These are phyloP conservation scores for Coreoperca whiteheadi DNA, from an alignment of 2,113 vertebrate genomes.

Conservation along the genomic window DNA sequence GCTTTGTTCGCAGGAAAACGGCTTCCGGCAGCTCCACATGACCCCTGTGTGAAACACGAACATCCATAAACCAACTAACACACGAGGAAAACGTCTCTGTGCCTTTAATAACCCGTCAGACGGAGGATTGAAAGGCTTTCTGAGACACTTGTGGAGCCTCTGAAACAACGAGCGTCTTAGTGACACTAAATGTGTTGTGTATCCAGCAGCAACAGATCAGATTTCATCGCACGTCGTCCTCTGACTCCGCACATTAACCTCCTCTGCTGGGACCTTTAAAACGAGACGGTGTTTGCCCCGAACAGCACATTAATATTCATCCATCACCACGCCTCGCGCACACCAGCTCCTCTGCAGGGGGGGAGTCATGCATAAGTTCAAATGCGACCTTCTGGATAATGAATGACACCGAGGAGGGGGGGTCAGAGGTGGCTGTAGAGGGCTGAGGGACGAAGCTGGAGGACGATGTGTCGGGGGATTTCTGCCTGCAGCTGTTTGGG, in stretches of 20 bases:
- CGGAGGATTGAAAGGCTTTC: neutral
- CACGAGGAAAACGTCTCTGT: no score
- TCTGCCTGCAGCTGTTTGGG: constrained; percentile 18
- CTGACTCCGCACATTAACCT: neutral
- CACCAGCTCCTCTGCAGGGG: neutral
- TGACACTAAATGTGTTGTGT: neutral
- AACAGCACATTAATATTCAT: constrained; percentile 32
- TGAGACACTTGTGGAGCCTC: neutral
- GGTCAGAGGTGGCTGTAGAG: neutral
- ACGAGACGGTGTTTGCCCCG: neutral
- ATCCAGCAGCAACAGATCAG: neutral
- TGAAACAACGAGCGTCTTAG: neutral
- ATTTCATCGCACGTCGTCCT: neutral
- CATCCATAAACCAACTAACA: no score
- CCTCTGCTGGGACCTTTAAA: constrained; percentile 15
- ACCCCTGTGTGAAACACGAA: no score
- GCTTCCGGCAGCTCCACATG: no score
- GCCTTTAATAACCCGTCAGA: neutral
- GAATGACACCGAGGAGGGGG: neutral
- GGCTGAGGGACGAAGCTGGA: neutral
- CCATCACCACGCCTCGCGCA: constrained; percentile 2
- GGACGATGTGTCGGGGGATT: neutral
- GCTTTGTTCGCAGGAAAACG: no score
- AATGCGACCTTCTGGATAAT: constrained; percentile 37
- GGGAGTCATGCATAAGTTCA: constrained; percentile 19